Evolutionary conservation across 2,888 invertebrate genomes (phyloP).

Genomic region (Taenaris catops): DNA sequence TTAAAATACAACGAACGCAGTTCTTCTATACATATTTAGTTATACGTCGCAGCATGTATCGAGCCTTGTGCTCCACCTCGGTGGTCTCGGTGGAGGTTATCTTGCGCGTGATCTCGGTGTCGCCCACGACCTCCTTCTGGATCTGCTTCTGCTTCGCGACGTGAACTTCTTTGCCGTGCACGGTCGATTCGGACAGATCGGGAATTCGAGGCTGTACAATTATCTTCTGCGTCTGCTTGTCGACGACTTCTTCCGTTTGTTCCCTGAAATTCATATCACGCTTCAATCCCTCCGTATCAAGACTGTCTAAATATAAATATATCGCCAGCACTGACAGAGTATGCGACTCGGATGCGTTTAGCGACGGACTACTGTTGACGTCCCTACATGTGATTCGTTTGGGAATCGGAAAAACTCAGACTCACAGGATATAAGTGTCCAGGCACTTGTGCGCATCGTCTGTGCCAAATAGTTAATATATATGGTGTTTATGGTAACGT

Average conservation of each 20-base stretch:
- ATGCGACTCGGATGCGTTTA: too few species aligned
- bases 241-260: slow-evolving; percentile 75
- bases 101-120: slow-evolving; percentile 93
- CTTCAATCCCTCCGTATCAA: too few species aligned
- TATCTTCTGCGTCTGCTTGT: slow-evolving; percentile 71
- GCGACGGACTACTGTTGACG: too few species aligned
- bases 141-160: slow-evolving; percentile 93
- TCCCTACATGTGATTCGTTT: slow-evolving; percentile 35
- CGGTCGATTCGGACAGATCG: slow-evolving; percentile 89
- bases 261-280: slow-evolving; percentile 75
- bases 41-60: too few species aligned
- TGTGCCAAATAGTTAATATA: slow-evolving; percentile 93
- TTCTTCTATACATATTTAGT: too few species aligned
- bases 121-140: slow-evolving; percentile 93
- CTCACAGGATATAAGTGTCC: too few species aligned
- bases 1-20: too few species aligned
- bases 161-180: slow-evolving; percentile 93
- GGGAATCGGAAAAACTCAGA: neutral
- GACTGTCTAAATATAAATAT: too few species aligned
- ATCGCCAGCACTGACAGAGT: too few species aligned
- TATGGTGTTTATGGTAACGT: too few species aligned
- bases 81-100: slow-evolving; percentile 96
- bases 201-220: slow-evolving; percentile 79
- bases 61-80: slow-evolving; percentile 93
- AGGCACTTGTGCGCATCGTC: too few species aligned